A percentile compares a stretch with the other conserved stretches of the same genome.
Evolutionary conservation across 2,888 invertebrate species (phyloP).

Genomic region (Galerucella pusilla): DNA sequence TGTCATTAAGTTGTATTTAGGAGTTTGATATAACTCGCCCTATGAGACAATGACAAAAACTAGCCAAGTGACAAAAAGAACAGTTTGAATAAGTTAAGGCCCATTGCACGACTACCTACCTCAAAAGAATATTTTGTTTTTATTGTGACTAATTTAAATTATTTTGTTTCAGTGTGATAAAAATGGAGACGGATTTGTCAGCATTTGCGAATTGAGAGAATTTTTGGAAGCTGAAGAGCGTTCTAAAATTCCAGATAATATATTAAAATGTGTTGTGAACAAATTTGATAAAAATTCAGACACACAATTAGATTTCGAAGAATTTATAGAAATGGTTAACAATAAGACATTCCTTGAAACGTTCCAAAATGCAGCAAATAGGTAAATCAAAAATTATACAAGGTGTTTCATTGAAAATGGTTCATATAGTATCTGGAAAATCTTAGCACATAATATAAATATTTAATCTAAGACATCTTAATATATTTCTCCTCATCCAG

Average conservation of each 20-base stretch:
- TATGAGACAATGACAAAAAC: too few relatives aligned
- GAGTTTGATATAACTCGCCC: too few relatives aligned
- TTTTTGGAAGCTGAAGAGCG: constrained; percentile 72
- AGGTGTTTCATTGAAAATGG: too few relatives aligned
- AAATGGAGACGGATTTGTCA: constrained; percentile 78
- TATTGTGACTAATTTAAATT: background rate
- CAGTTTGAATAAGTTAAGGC: too few relatives aligned
- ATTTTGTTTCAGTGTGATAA: constrained; percentile 73
- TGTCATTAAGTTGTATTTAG: too few relatives aligned
- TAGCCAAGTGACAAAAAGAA: too few relatives aligned
- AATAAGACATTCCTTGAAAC: constrained; percentile 64
- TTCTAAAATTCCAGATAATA: constrained; percentile 54
- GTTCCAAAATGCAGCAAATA: constrained; percentile 34
- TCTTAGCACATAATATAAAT: too few relatives aligned
- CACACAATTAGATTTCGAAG: constrained; percentile 76
- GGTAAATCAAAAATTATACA: constrained; percentile 18
- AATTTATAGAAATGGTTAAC: constrained; percentile 78
- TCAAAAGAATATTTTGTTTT: too few relatives aligned
- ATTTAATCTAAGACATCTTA: too few relatives aligned
- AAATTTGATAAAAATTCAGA: constrained; percentile 73
- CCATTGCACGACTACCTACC: too few relatives aligned
- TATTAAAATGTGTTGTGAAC: constrained; percentile 74
- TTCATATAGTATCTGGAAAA: background rate
- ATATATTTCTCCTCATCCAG: too few relatives aligned
- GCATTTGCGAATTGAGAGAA: constrained; percentile 73